Percentiles rank a stretch among this genome's conserved stretches.
Evolutionary conservation across 2,888 invertebrate species (phyloP).

Genomic region (Alitta virens): DNA sequence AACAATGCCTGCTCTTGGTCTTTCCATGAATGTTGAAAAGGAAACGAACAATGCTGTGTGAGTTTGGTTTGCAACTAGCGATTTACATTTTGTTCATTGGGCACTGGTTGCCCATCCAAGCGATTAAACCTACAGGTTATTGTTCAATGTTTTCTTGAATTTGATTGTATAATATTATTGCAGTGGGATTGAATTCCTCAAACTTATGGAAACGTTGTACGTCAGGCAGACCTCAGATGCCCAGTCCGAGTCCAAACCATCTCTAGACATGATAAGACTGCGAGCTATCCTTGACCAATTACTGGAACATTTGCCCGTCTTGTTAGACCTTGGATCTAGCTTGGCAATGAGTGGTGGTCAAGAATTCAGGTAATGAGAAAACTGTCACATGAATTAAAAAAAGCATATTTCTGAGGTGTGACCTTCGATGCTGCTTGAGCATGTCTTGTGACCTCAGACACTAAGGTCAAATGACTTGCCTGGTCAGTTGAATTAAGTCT

Average conservation of each 20-base stretch:
- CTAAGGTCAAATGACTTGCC: no score
- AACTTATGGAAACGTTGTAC: conserved; percentile 44
- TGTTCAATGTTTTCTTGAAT: no score
- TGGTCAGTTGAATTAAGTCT: no score
- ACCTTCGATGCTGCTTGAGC: no score
- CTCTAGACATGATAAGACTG: conserved; percentile 30
- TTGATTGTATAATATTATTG: no score
- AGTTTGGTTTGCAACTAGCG: no score
- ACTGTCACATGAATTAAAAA: no score
- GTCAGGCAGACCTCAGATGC: conserved; percentile 49
- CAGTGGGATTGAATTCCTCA: conserved; percentile 42
- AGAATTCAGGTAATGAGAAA: not conserved
- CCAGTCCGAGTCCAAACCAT: conserved; percentile 18
- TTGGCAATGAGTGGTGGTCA: conserved; percentile 10
- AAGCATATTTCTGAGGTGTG: no score
- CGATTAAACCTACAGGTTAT: no score
- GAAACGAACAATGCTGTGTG: conserved; percentile 46
- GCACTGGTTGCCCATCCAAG: no score
- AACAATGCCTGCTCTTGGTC: conserved; percentile 38
- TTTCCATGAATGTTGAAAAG: conserved; percentile 41
- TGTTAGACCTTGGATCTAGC: conserved; percentile 45
- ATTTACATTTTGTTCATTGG: no score
- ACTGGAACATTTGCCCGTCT: conserved; percentile 46
- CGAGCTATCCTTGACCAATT: conserved; percentile 49
- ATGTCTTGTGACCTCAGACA: no score